Percentiles rank a stretch among this genome's conserved stretches.
phyloP scores from a whole-genome alignment of 2,888 invertebrate species.

The Phanerotoma sp. region DNA sequence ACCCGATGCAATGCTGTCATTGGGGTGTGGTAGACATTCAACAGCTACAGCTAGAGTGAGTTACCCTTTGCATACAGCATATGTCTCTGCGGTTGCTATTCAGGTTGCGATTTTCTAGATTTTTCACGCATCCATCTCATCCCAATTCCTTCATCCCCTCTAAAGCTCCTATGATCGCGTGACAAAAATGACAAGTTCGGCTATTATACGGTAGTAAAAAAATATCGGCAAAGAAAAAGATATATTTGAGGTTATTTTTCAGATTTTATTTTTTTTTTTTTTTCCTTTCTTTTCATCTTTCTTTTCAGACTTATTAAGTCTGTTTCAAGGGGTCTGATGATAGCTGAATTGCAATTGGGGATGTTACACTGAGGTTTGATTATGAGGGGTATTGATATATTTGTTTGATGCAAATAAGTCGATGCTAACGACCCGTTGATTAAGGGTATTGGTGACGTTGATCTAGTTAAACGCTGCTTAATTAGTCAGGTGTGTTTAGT shows the following conservation, averaged over 20 bases:
- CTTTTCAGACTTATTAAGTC: neutral
- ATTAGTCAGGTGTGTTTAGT: conserved; percentile 52
- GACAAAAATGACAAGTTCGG: too few species aligned
- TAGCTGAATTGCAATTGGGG: neutral
- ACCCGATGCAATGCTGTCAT: conserved; percentile 33
- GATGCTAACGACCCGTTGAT: conserved; percentile 52
- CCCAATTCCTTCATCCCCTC: too few species aligned
- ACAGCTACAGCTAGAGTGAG: neutral
- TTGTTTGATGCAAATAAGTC: conserved; percentile 44
- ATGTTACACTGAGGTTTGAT: conserved; percentile 1
- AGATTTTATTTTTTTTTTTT: too few species aligned
- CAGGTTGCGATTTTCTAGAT: neutral
- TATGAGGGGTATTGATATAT: conserved; percentile 21
- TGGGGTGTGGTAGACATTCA: neutral
- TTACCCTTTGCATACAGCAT: neutral
- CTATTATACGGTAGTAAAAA: too few species aligned
- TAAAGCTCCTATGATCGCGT: too few species aligned
- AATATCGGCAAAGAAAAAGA: too few species aligned
- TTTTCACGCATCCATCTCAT: too few species aligned
- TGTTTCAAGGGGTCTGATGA: neutral
- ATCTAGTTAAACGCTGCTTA: conserved; percentile 51
- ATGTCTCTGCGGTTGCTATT: too few species aligned
- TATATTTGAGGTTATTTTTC: too few species aligned
- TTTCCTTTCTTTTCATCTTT: too few species aligned
- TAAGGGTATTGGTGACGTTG: conserved; percentile 52